Conservation (phyloP, 2,888 invertebrate species). For the Lochmaea crataegi region DNA sequence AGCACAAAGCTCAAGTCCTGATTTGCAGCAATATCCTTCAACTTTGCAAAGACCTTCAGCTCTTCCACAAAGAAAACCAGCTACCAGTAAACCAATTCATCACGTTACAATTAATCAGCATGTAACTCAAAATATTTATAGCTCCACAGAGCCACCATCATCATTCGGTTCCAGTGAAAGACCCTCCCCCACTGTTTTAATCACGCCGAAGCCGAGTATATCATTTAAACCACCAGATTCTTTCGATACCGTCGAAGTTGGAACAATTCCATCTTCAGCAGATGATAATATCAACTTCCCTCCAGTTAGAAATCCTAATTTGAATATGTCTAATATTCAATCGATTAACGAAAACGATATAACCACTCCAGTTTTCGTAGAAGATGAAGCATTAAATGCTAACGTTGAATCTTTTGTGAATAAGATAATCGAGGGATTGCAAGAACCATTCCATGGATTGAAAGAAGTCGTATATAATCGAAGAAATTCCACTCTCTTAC, state of each 20-base stretch:
- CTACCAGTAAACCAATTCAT: slow-evolving; percentile 50
- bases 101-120: slow-evolving; percentile 73
- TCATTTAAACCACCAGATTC: slow-evolving; percentile 52
- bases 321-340: slow-evolving; percentile 74
- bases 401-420: slow-evolving; percentile 86
- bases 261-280: slow-evolving; percentile 69
- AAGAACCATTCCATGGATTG: slow-evolving; percentile 84
- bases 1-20: slow-evolving; percentile 35
- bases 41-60: slow-evolving; percentile 47
- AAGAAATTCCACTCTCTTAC: slow-evolving; percentile 59
- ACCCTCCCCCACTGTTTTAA: slow-evolving; percentile 70
- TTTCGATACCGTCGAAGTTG: slow-evolving; percentile 51
- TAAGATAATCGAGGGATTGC: slow-evolving; percentile 85
- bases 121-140: slow-evolving; percentile 70
- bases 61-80: slow-evolving; percentile 63
- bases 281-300: slow-evolving; percentile 84
- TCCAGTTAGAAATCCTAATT: slow-evolving; percentile 85
- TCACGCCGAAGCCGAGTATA: slow-evolving; percentile 75
- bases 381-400: slow-evolving; percentile 80
- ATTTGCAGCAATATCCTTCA: slow-evolving; percentile 58
- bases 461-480: slow-evolving; percentile 79
- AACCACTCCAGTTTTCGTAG: slow-evolving; percentile 81
- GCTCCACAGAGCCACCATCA: slow-evolving; percentile 67
- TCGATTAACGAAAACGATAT: slow-evolving; percentile 73
- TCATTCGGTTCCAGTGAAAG: background rate